Evolutionary conservation across 2,113 vertebrate genomes (phyloP).

Genomic region (Elaphurus davidianus): DNA sequence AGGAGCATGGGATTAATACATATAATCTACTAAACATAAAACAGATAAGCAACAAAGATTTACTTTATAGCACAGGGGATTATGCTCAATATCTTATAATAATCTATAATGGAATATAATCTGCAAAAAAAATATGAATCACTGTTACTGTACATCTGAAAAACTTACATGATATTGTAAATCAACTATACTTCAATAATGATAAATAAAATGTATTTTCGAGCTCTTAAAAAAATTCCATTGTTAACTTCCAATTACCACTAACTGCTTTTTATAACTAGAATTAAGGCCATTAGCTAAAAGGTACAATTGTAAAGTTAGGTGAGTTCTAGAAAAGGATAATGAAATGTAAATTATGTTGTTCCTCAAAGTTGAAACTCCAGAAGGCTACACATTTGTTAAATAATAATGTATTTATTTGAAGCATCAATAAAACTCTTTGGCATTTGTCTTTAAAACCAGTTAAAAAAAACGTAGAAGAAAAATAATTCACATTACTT

Average conservation of each 20-base stretch:
- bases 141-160: background rate
- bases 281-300: background rate
- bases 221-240: background rate
- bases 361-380: background rate
- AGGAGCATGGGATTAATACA: background rate
- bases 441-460: slow-evolving; percentile 3
- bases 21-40: background rate
- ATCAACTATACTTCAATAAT: background rate
- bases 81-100: background rate
- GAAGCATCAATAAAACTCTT: background rate
- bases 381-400: background rate
- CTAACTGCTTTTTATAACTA: background rate
- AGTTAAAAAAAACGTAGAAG: background rate
- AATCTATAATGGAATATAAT: background rate
- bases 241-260: background rate
- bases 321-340: background rate
- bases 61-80: background rate
- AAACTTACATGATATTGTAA: background rate
- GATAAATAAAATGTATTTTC: background rate
- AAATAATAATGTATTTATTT: background rate
- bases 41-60: background rate
- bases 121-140: background rate
- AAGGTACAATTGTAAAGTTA: background rate
- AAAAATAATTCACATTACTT: background rate
- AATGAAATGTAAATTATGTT: background rate